Percentiles rank a stretch among this genome's conserved stretches.
Conservation (phyloP, 2,888 invertebrate genomes). For the Aproaerema taeniolella region DNA sequence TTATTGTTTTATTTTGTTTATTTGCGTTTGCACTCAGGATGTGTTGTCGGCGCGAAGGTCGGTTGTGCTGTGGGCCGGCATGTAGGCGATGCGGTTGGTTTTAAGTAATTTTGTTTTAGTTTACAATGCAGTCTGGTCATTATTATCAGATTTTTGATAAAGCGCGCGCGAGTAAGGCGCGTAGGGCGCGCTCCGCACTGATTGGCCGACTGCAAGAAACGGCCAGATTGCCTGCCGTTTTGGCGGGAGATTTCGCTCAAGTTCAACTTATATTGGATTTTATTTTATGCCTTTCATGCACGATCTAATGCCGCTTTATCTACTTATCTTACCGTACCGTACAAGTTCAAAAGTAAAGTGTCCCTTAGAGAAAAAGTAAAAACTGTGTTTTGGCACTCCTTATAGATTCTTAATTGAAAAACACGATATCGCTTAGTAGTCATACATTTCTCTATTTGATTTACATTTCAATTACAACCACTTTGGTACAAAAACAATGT, state of each 20-base stretch:
- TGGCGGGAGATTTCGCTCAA: constrained; percentile 65
- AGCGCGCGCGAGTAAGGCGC: constrained; percentile 50
- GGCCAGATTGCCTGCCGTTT: constrained; percentile 34
- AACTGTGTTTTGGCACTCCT: no score
- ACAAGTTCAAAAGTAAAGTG: no score
- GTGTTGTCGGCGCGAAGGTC: constrained; percentile 45
- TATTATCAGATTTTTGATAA: constrained; percentile 59
- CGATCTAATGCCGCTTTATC: no score
- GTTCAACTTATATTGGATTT: no score
- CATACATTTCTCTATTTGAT: no score
- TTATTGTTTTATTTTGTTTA: constrained; percentile 42
- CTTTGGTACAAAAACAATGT: no score
- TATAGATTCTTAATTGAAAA: no score
- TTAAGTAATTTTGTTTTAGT: constrained; percentile 56
- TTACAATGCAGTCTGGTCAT: constrained; percentile 33
- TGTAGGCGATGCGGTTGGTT: constrained; percentile 34
- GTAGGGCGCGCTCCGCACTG: constrained; percentile 58
- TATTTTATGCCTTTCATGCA: no score
- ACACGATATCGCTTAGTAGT: no score
- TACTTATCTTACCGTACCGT: no score
- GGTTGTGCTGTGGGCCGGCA: constrained; percentile 39
- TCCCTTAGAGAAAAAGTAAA: no score
- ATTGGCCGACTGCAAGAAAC: constrained; percentile 47
- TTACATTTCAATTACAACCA: no score
- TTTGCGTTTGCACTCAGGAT: constrained; percentile 39